Evolutionary conservation across 2,888 invertebrate genomes (phyloP), one percentile per base, ranked within the genome.

Genomic region (Prosopocoilus inquinatus): DNA sequence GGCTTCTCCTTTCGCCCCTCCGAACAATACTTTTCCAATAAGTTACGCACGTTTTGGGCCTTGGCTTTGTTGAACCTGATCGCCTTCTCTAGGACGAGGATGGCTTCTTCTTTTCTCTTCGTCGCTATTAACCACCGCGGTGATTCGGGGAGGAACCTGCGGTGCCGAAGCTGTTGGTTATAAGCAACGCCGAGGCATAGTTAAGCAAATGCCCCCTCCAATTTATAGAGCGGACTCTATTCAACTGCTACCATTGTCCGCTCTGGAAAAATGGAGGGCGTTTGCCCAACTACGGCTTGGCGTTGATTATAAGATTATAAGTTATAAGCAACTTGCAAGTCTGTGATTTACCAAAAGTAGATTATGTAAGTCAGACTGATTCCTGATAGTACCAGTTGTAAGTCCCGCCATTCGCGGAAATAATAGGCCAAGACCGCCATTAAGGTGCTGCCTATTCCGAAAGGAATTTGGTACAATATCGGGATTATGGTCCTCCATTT

Each of bases 381-480:
- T 2, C 76, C 60, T 1, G 84, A 82, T 48, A 86, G 71, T 4
- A 78, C 74, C 20, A 84, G 75, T 68, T 86, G 83, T 9, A 86
- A 72, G 57, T 80, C 73, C 58, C 84, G 79, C 86, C 87, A 87
- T 67, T 86, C 83, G 63, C 84, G 74, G 3, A 84, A 68, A 67
- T 77, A 79, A 65, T 82, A 85, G 0, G 85, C 82, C 9, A 85
- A 64, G 2, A 72, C 72, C 1, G 85, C 81, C 81, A 86, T 81
- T 11, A 82, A 64, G 3, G 81, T 76, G 61, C 80, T 83, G 0
- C 85, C 86, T 44, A 86, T 67, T 12, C 84, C 83, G 70, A 84
- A 86, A 2, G 85, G 85, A 46, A 84, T 73, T 71, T 86, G 85
- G 63, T 84, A 83, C n/a, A 85, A 60, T 38, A 86, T 81, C 9